Percentiles rank a stretch among this genome's conserved stretches.
Conservation (phyloP, 2,113 vertebrate species). For the Turnix velox region DNA sequence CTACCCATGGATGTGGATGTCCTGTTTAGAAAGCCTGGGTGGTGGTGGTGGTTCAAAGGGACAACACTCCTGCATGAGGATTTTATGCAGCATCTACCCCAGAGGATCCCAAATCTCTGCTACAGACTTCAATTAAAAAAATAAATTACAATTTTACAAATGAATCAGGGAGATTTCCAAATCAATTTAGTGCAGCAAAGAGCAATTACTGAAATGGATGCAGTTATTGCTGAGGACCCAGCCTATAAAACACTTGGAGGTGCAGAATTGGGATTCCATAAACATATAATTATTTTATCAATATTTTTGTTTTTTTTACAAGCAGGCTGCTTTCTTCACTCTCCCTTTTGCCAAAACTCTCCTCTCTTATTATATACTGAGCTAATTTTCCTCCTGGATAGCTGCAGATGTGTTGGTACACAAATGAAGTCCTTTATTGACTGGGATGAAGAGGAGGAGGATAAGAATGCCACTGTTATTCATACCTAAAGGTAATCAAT, state of each 20-base stretch:
- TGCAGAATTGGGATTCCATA: constrained; percentile 24
- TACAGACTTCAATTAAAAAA: not conserved
- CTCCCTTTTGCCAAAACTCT: not conserved
- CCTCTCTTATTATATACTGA: not conserved
- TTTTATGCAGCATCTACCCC: not conserved
- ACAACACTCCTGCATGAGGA: not conserved
- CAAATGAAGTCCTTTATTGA: constrained; percentile 52
- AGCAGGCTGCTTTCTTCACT: not conserved
- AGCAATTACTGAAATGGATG: constrained; percentile 1
- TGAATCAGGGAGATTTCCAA: not conserved
- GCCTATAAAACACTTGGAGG: not conserved
- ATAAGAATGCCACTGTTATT: constrained; percentile 21
- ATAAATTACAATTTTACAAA: not conserved
- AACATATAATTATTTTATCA: constrained; percentile 56
- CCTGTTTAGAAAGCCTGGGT: not conserved
- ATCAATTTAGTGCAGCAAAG: constrained; percentile 32
- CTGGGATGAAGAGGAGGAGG: not conserved
- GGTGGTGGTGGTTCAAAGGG: not conserved
- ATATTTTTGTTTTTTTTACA: constrained; percentile 52
- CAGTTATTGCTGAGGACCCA: not conserved
- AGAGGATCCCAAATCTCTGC: not conserved
- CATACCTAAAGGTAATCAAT: constrained; percentile 35
- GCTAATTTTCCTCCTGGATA: not conserved
- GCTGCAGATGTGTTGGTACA: constrained; percentile 13
- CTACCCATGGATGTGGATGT: not conserved